Conservation (phyloP, 1,140 invertebrate species). For the Triops longicaudatus region DNA sequence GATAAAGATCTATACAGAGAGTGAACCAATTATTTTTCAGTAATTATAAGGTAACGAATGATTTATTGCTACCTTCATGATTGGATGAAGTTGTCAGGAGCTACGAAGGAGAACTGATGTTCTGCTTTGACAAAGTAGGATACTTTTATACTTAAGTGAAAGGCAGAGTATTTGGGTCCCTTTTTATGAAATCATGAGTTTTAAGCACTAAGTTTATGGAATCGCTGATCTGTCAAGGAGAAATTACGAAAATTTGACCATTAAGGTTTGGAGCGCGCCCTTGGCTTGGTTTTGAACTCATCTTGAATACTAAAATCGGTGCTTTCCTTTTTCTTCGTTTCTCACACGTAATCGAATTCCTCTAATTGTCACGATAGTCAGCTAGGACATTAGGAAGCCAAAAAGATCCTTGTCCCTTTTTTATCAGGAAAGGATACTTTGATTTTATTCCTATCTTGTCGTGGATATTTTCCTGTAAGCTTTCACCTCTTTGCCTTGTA, state of each 20-base stretch:
- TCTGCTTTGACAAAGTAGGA: background rate
- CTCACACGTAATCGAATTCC: background rate
- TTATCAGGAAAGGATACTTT: too few relatives aligned
- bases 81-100: background rate
- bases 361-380: too few relatives aligned
- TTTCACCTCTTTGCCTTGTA: too few relatives aligned
- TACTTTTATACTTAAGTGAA: background rate
- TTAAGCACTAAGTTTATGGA: background rate
- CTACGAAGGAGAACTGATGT: background rate
- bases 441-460: too few relatives aligned
- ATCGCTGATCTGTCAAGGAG: background rate
- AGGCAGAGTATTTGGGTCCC: background rate
- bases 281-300: background rate
- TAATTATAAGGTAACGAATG: background rate
- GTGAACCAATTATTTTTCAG: background rate
- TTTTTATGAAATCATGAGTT: background rate
- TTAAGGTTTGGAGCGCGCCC: background rate
- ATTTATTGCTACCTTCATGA: background rate
- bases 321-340: background rate
- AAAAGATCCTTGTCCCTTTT: too few relatives aligned
- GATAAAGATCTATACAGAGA: slow-evolving; percentile 2
- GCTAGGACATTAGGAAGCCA: too few relatives aligned
- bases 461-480: too few relatives aligned
- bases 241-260: background rate
- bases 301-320: background rate